Conservation (phyloP, 2,888 invertebrate species). For the Cerastis rubricosa region DNA sequence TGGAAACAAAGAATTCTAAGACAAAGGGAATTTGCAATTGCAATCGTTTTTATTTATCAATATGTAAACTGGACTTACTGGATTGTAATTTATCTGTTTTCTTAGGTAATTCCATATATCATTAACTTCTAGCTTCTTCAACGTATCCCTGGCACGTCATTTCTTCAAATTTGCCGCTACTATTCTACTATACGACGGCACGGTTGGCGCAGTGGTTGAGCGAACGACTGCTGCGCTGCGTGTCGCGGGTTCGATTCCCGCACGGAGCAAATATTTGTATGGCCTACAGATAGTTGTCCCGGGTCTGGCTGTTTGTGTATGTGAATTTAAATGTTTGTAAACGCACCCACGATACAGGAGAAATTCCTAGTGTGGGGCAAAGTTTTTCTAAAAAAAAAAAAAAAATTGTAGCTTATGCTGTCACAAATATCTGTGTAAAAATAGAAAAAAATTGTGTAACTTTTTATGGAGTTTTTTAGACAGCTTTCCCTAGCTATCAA, state of each 20-base stretch:
- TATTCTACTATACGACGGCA: no score
- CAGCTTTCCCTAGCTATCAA: neutral
- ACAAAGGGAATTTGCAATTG: constrained; percentile 55
- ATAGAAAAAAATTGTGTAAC: neutral
- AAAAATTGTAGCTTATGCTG: neutral
- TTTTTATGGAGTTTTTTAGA: neutral
- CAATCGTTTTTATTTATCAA: constrained; percentile 37
- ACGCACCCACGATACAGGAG: no score
- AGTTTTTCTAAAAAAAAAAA: no score
- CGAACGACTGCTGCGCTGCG: no score
- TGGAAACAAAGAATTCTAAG: constrained; percentile 50
- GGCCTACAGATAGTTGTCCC: no score
- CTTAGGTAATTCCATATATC: neutral
- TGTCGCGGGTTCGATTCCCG: no score
- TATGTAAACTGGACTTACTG: neutral
- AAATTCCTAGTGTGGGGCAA: no score
- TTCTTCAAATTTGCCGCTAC: neutral
- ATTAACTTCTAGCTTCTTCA: neutral
- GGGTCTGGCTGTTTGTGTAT: no score
- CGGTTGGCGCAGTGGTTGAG: no score
- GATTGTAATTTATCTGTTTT: constrained; percentile 1
- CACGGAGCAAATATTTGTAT: no score
- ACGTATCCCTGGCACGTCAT: neutral
- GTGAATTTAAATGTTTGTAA: no score
- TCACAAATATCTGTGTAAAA: neutral